Conservation (phyloP, 2,888 invertebrate species). For the Tridacna gigas region DNA sequence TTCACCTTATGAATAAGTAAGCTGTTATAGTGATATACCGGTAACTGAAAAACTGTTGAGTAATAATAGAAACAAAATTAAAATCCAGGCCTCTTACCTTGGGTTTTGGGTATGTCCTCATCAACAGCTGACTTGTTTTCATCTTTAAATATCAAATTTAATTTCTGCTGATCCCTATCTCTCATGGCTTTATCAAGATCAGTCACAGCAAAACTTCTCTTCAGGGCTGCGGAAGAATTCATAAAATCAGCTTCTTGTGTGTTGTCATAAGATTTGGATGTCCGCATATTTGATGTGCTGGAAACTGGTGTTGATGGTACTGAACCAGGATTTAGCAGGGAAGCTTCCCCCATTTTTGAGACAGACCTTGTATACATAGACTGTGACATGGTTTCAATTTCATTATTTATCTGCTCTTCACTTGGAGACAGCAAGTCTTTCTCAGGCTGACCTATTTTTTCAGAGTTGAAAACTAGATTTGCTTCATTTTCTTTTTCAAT, state of each 20-base stretch:
- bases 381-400: slow-evolving; percentile 28
- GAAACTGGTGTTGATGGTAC: slow-evolving; percentile 48
- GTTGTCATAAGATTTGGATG: slow-evolving; percentile 44
- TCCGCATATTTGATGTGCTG: slow-evolving; percentile 23
- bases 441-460: slow-evolving; percentile 44
- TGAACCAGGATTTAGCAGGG: slow-evolving; percentile 20
- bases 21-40: too few relatives aligned
- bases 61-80: too few relatives aligned
- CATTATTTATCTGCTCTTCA: background rate
- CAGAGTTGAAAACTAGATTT: slow-evolving; percentile 64
- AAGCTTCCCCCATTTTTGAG: slow-evolving; percentile 15
- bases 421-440: background rate
- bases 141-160: slow-evolving; percentile 63
- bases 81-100: background rate
- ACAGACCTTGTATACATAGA: slow-evolving; percentile 42
- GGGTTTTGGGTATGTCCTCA: background rate
- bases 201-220: slow-evolving; percentile 69
- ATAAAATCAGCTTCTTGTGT: slow-evolving; percentile 43
- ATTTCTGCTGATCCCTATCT: slow-evolving; percentile 70
- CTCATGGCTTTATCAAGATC: slow-evolving; percentile 75
- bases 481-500: slow-evolving; percentile 57
- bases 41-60: too few relatives aligned
- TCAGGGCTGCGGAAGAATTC: slow-evolving; percentile 55
- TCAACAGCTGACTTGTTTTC: background rate
- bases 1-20: too few relatives aligned